A percentile compares a stretch with the other conserved stretches of the same genome.
These are phyloP conservation scores for Zaprionus ghesquierei DNA, from an alignment of 1,140 invertebrate species.

Conservation along the genomic window DNA sequence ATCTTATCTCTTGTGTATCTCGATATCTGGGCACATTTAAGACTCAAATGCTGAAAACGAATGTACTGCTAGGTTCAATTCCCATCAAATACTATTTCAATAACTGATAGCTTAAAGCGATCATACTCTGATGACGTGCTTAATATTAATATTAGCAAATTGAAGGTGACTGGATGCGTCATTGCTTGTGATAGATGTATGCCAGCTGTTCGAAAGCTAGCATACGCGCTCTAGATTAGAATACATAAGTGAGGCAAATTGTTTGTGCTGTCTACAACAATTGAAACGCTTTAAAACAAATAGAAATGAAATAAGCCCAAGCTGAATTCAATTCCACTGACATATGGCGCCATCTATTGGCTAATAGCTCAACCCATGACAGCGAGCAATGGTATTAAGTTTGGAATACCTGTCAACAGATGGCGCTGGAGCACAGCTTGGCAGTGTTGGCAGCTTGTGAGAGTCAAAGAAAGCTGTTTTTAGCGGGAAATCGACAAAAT, in stretches of 20 bases:
- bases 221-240: neutral
- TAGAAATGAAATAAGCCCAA: neutral
- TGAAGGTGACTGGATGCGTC: neutral
- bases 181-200: neutral
- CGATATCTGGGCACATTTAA: neutral
- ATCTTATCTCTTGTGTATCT: neutral
- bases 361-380: no score
- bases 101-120: neutral
- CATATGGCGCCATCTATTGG: no score
- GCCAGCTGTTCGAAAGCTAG: neutral
- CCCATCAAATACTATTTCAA: neutral
- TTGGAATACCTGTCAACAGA: no score
- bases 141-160: neutral
- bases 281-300: neutral
- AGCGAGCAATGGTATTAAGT: no score
- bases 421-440: no score
- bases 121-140: neutral
- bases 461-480: no score
- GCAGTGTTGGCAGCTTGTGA: no score
- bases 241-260: neutral
- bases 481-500: no score
- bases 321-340: neutral
- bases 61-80: neutral
- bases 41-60: neutral
- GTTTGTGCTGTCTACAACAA: neutral